Evolutionary conservation across 2,888 invertebrate genomes (phyloP).

Genomic region (Meiosimyza platycephala): DNA sequence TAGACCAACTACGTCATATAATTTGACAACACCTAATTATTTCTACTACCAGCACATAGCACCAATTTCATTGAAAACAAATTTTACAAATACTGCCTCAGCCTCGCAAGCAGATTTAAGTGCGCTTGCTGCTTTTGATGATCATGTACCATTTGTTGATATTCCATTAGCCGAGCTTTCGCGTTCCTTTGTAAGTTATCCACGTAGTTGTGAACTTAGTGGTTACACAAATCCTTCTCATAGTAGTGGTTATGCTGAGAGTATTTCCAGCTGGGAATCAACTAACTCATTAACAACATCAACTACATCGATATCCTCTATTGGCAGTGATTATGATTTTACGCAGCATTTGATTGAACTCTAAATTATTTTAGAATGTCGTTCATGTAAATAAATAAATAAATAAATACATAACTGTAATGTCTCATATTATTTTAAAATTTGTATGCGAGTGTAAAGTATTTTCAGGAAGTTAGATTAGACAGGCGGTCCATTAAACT

Average conservation of each 20-base stretch:
- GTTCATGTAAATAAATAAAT: no score
- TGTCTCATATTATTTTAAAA: no score
- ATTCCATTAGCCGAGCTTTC: not conserved
- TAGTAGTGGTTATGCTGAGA: conserved; percentile 42
- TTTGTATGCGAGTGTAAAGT: no score
- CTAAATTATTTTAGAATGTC: not conserved
- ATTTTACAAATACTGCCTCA: not conserved
- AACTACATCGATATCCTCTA: not conserved
- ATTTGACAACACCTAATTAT: no score
- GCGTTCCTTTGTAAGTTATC: not conserved
- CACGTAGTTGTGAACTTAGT: not conserved
- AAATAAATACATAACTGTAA: no score
- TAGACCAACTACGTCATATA: no score
- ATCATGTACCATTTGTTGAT: conserved; percentile 8
- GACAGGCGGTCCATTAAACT: no score
- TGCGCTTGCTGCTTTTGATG: conserved; percentile 1
- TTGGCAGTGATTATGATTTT: conserved; percentile 21
- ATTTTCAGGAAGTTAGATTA: no score
- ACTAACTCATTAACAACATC: not conserved
- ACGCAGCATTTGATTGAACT: conserved; percentile 15
- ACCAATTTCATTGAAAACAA: no score
- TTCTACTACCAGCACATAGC: no score
- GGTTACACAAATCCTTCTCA: conserved; percentile 30
- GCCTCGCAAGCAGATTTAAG: not conserved
- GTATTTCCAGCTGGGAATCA: not conserved